Percentiles rank a stretch among this genome's conserved stretches.
These are phyloP conservation scores for Schmidtea mediterranea DNA, from an alignment of 1,140 invertebrate genomes.

Conservation along the genomic window DNA sequence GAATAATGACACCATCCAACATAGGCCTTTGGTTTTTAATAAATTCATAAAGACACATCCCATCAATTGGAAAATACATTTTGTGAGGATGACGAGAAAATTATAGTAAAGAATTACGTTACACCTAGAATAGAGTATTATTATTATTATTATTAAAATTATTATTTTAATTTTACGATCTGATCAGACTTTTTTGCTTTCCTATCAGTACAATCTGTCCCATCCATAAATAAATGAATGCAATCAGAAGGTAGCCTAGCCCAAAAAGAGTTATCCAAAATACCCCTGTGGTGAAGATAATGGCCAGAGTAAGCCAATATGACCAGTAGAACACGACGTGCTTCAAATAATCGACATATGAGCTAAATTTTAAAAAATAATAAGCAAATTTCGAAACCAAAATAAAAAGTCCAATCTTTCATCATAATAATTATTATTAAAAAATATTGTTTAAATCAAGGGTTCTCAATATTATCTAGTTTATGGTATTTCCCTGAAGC, in stretches of 20 bases:
- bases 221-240: constrained; percentile 84
- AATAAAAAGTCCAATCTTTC: too few relatives aligned
- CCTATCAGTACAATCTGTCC: constrained; percentile 74
- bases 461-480: too few relatives aligned
- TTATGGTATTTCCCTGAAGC: too few relatives aligned
- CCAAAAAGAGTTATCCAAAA: constrained; percentile 72
- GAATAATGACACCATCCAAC: constrained; percentile 64
- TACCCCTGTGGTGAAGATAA: constrained; percentile 73
- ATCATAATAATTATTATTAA: too few relatives aligned
- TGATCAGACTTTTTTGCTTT: constrained; percentile 44
- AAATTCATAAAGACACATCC: constrained; percentile 51
- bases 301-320: constrained; percentile 70
- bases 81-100: constrained; percentile 56
- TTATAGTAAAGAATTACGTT: constrained; percentile 57
- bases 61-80: constrained; percentile 46
- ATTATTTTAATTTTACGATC: constrained; percentile 41
- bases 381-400: too few relatives aligned
- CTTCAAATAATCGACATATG: constrained; percentile 59
- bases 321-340: constrained; percentile 38
- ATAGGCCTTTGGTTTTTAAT: constrained; percentile 38
- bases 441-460: too few relatives aligned
- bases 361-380: constrained; percentile 14
- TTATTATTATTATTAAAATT: too few relatives aligned
- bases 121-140: too few relatives aligned
- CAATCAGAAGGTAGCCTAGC: constrained; percentile 72